Base-by-base conservation (phyloP, 2,888 invertebrate species). In the Chalcis sispes region DNA sequence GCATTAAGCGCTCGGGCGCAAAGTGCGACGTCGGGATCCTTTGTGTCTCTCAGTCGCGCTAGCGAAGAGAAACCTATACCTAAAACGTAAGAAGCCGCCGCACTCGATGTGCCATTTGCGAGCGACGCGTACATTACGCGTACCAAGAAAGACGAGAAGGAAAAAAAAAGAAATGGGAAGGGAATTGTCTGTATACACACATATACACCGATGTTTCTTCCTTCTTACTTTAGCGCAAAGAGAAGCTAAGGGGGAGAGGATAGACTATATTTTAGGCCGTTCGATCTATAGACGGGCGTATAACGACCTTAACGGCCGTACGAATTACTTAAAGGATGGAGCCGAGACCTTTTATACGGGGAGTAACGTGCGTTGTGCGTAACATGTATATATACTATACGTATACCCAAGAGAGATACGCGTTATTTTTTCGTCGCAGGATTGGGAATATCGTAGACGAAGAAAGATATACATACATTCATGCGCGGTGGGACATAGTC, bases 291-390 rank as follows among this genome's bases (percentile, higher is more conserved):
- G 25, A 13, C 3, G n/a, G 46, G 7, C 52, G 42, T 50, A 36
- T 75, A 75, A 75, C 75, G 70, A 70, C 67, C 74, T 74, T 67
- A 69, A 73, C 62, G 62, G 56, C 54, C 18, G 27, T 48, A 69
- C 67, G 61, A n/a, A n/a, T 59, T 56, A 67, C 74, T 67, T 69
- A 69, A 74, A 65, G 75, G 64, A 70, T 72, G 50, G 23, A 18
- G 10, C 46, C 46, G n/a, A n/a, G 48, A 48, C 58, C 58, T 72
- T 65, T 65, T 65, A 61, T 40, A 64, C 61, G 59, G 36, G 48
- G 4, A 48, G 32, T 23, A 32, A 27, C 5, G 36, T 36, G 36
- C 4, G 36, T 36, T 36, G 36, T 10, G 5, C 36, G 36, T 36
- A 10, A 10, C 36, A 4, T 36, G 5, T 36, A 36, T 10, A n/a